Conservation (phyloP, 2,888 invertebrate genomes). For the Eupithecia subumbrata region DNA sequence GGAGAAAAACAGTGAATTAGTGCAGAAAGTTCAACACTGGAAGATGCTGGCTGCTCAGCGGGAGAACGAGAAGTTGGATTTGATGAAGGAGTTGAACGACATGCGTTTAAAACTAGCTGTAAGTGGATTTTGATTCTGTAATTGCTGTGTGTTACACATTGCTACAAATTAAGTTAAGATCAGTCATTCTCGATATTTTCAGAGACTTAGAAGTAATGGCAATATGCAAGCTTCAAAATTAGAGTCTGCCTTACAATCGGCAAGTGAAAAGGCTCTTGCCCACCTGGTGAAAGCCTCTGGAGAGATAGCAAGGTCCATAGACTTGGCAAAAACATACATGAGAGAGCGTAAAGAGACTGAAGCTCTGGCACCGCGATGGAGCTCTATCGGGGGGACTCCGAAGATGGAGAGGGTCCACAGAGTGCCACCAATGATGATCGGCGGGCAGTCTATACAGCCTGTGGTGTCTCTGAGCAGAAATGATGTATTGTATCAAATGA, state of each 20-base stretch:
- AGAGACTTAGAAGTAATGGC: slow-evolving; percentile 70
- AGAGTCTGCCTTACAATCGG: slow-evolving; percentile 63
- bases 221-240: slow-evolving; percentile 59
- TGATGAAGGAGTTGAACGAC: slow-evolving; percentile 76
- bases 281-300: slow-evolving; percentile 70
- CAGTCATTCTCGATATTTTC: slow-evolving; percentile 23
- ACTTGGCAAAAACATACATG: slow-evolving; percentile 64
- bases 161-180: neutral
- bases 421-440: slow-evolving; percentile 71
- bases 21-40: slow-evolving; percentile 71
- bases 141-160: neutral
- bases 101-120: slow-evolving; percentile 73
- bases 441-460: slow-evolving; percentile 73
- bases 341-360: slow-evolving; percentile 61
- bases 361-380: slow-evolving; percentile 63
- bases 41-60: slow-evolving; percentile 70
- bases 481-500: slow-evolving; percentile 49
- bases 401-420: slow-evolving; percentile 64
- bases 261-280: slow-evolving; percentile 65
- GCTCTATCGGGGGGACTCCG: slow-evolving; percentile 62
- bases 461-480: slow-evolving; percentile 70
- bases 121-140: slow-evolving; percentile 45
- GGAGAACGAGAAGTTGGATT: slow-evolving; percentile 70
- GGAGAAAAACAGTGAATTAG: slow-evolving; percentile 73
- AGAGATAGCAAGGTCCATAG: slow-evolving; percentile 64